Evolutionary conservation across 2,888 invertebrate species (phyloP), one percentile per base, ranked within the genome.

Genomic region (Thera obeliscata): DNA sequence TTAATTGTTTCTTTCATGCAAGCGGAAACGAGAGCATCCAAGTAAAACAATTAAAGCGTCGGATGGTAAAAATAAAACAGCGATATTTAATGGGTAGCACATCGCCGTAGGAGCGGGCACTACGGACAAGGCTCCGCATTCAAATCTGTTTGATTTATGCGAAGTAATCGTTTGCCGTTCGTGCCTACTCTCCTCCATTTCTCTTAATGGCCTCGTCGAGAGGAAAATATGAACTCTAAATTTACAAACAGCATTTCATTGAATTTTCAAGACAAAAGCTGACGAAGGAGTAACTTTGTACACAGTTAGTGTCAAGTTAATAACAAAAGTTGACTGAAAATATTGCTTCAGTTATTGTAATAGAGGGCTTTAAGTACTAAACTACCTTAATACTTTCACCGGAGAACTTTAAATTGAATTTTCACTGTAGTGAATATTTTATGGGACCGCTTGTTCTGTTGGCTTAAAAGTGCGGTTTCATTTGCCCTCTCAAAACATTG

Each of bases 321-420:
- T 80, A 80, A 77, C 74, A 70, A 71, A 76, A 80, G 75, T 81
- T 80, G 66, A 64, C 74, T 74, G 79, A 81, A 82, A 82, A 79
- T 78, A 76, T 78, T 35, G 67, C 65, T 64, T 70, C 74, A 70
- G 71, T 74, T 76, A 77, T 75, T 72, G 74, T 63, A 77, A 79
- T 72, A 72, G 74, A 67, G 74, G 75, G 68, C 74, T 75, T 76
- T 80, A 55, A 64, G 64, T 54, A 61, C 9, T 56, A 76, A 82
- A 81, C 80, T 79, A 78, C 78, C 77, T 74, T 85, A 81, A 82
- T 84, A 82, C 81, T 81, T 82, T 77, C 75, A 76, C 80, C 79
- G 76, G 81, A 75, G 85, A 87, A 87, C 84, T 86, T 84, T 81
- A 87, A 88, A 89, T 88, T 88, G 85, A 88, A 89, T 89, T 90